Base-by-base conservation (phyloP, 2,113 vertebrate species). In the Oenanthe oenanthe region DNA sequence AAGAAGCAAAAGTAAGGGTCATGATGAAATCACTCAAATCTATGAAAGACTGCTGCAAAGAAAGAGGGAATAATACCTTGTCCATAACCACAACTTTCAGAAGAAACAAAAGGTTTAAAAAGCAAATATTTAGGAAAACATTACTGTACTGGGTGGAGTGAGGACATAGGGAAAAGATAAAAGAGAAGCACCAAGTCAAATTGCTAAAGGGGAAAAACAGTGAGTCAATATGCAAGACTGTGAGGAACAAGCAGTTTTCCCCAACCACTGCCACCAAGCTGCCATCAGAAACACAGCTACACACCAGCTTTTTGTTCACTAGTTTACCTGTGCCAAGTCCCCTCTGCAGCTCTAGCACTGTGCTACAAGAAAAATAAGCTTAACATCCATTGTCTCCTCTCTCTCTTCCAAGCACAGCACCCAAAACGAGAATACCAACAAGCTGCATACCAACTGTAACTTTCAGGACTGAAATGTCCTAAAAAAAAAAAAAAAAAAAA, bases 1-100 rank as follows among this genome's bases (percentile, higher is more conserved):
- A 89, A 74, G 47, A 89, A 78, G 81, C 79, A 51, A 90, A 76
- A 95, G 48, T 32, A 68, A 85, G 78, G 88, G 95, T 93, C 78
- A 77, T 10, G 43, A 67, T 29, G 28, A 13, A 85, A 84, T 78
- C 87, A 74, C 86, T 74, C 47, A 58, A 92, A 80, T 42, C 61
- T 16, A 47, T 54, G 26, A 70, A 97, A 62, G 71, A 34, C 38
- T 92, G 31, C 36, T 54, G 54, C 48, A 93, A 79, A 91, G 36
- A 32, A 76, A 57, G 38, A 53, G 16, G 26, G 20, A 87, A 57
- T 40, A 45, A 19, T 42, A 81, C 51, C 54, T 66, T 85, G 58
- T 65, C 45, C 58, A 43, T 85, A 25, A 17, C 36, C 50, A 75
- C n/a, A 78, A 24, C n/a, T 71, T 82, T 71, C 57, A 47, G 53